A percentile compares a stretch with the other conserved stretches of the same genome.
Evolutionary conservation across 2,797 vertebrate species (phyloP).

Genomic region (Microctenopoma lineatum): DNA sequence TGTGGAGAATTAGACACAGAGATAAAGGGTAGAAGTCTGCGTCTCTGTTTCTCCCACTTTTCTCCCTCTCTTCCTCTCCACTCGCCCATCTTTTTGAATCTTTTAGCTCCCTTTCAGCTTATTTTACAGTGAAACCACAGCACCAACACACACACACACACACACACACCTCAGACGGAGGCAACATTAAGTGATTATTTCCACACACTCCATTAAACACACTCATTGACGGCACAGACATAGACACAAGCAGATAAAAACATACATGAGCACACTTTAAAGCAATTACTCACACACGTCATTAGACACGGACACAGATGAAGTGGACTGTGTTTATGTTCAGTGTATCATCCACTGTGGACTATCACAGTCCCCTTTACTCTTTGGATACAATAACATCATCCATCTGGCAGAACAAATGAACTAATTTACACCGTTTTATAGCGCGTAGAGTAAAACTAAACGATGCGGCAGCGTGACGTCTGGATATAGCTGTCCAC

Average conservation of each 20-base stretch:
- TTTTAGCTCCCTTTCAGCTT: slow-evolving; percentile 43
- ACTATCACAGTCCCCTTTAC: slow-evolving; percentile 39
- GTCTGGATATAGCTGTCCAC: not conserved
- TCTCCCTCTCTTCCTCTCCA: slow-evolving; percentile 29
- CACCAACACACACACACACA: slow-evolving; percentile 25
- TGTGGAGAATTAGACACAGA: slow-evolving; percentile 79
- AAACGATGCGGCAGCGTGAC: not conserved
- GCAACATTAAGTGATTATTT: slow-evolving; percentile 81
- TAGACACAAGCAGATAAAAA: slow-evolving; percentile 77
- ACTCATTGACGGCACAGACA: slow-evolving; percentile 73
- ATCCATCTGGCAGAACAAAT: slow-evolving; percentile 41
- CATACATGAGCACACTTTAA: slow-evolving; percentile 75
- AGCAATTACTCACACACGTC: slow-evolving; percentile 82
- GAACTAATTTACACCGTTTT: slow-evolving; percentile 17
- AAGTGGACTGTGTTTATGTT: slow-evolving; percentile 78
- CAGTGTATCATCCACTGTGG: slow-evolving; percentile 59
- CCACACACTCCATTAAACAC: slow-evolving; percentile 82
- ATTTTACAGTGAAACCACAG: slow-evolving; percentile 54
- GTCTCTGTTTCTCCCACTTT: slow-evolving; percentile 22
- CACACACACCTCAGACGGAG: slow-evolving; percentile 68
- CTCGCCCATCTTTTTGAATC: slow-evolving; percentile 43
- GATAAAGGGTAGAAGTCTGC: slow-evolving; percentile 54
- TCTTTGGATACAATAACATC: slow-evolving; percentile 44
- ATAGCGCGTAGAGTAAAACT: slow-evolving; percentile 18
- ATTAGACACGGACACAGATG: slow-evolving; percentile 77